A percentile compares a stretch with the other conserved stretches of the same genome.
Evolutionary conservation across 2,888 invertebrate species (phyloP).

Genomic region (Dusona sp.): DNA sequence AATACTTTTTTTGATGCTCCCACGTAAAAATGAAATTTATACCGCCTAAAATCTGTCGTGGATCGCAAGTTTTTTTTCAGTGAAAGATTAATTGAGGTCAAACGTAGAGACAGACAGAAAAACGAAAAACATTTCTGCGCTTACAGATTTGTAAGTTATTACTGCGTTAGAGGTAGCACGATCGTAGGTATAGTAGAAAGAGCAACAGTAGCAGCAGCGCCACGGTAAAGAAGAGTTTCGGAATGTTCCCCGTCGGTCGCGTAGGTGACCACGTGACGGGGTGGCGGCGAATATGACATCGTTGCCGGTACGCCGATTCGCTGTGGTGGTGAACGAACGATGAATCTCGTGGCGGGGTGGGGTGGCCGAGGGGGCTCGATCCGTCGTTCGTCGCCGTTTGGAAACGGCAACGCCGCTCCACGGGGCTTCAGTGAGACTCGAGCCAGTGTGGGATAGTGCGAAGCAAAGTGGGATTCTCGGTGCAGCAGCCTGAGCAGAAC

Average conservation of each 20-base stretch:
- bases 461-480: constrained; percentile 67
- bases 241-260: not conserved
- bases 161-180: not conserved
- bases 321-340: not conserved
- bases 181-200: not conserved
- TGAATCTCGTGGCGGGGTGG: not conserved
- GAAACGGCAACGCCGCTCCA: constrained; percentile 62
- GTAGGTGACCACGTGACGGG: not conserved
- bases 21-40: no score
- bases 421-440: constrained; percentile 52
- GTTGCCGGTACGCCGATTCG: not conserved
- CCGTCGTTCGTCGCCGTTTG: constrained; percentile 11
- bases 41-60: no score
- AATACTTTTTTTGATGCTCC: no score
- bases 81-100: no score
- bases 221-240: not conserved
- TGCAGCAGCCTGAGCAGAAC: constrained; percentile 2
- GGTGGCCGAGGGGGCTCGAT: not conserved
- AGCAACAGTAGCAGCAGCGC: not conserved
- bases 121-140: no score
- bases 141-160: no score
- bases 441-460: constrained; percentile 71
- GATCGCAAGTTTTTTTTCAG: no score
- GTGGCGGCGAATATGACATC: not conserved
- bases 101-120: no score